Percentiles rank a stretch among this genome's conserved stretches.
phyloP scores from a whole-genome alignment of 2,888 invertebrate species.

The Macrosiphum euphorbiae region DNA sequence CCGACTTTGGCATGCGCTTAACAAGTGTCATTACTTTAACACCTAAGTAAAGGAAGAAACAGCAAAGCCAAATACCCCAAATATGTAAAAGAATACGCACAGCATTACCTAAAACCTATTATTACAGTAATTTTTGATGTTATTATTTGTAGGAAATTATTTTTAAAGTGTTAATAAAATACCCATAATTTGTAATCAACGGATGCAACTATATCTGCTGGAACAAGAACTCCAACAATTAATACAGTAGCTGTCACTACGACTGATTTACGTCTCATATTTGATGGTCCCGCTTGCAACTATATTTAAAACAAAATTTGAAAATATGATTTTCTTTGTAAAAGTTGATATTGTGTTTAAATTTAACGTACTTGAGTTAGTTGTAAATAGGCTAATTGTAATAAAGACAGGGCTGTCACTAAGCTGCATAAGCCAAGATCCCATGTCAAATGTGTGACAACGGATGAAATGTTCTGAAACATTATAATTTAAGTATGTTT shows the following conservation, averaged over 20 bases:
- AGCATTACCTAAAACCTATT: constrained; percentile 71
- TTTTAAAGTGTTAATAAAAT: neutral
- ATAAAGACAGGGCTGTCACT: constrained; percentile 74
- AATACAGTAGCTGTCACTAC: constrained; percentile 60
- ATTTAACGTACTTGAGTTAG: constrained; percentile 72
- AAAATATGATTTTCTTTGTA: neutral
- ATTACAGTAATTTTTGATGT: neutral
- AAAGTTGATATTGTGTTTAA: neutral
- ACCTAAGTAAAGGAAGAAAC: constrained; percentile 74
- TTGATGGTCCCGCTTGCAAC: constrained; percentile 37
- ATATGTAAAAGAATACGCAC: constrained; percentile 73
- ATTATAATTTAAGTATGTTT: constrained; percentile 24
- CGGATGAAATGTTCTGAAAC: constrained; percentile 72
- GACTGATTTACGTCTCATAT: constrained; percentile 62
- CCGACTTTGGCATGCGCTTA: constrained; percentile 71
- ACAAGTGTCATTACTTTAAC: constrained; percentile 72
- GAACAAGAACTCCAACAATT: constrained; percentile 50
- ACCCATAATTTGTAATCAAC: constrained; percentile 59
- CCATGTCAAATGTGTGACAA: constrained; percentile 73
- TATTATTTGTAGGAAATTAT: neutral
- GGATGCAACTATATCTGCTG: constrained; percentile 59
- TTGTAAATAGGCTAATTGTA: constrained; percentile 74
- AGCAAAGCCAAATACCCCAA: constrained; percentile 74
- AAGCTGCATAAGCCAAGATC: constrained; percentile 75
- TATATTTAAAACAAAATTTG: neutral